phyloP scores from a whole-genome alignment of 2,888 invertebrate species.

The Standfussiana lucernea region DNA sequence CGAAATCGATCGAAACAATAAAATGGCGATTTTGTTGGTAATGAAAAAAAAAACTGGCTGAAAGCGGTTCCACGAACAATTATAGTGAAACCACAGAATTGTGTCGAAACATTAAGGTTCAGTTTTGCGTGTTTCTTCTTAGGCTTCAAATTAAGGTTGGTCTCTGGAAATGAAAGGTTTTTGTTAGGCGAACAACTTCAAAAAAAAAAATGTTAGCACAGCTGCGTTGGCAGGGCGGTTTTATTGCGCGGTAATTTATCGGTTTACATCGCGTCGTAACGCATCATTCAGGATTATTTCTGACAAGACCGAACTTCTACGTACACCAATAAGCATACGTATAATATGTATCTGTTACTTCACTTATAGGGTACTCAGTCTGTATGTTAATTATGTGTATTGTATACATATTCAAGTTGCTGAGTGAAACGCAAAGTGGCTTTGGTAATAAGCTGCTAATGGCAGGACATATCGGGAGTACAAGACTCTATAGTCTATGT shows the following conservation, averaged over 20 bases:
- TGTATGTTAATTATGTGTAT: conserved; percentile 40
- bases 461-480: conserved; percentile 1
- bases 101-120: conserved; percentile 50
- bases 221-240: conserved; percentile 75
- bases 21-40: conserved; percentile 74
- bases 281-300: conserved; percentile 49
- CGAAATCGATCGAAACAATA: conserved; percentile 74
- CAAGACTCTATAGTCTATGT: neutral
- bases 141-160: conserved; percentile 23
- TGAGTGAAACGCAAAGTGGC: conserved; percentile 41
- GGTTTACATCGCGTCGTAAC: conserved; percentile 21
- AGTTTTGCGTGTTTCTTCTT: conserved; percentile 36
- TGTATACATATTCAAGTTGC: conserved; percentile 49
- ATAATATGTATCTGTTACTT: too few relatives aligned
- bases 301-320: conserved; percentile 34
- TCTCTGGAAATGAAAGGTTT: conserved; percentile 76
- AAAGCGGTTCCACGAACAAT: conserved; percentile 73
- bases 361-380: conserved; percentile 9
- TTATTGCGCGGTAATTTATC: conserved; percentile 68
- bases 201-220: conserved; percentile 78
- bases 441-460: conserved; percentile 27
- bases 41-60: conserved; percentile 75
- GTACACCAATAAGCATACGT: too few relatives aligned
- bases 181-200: conserved; percentile 72
- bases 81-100: conserved; percentile 66